Base-by-base conservation (phyloP, 2,888 invertebrate species). In the Caenorhabditis afra region DNA sequence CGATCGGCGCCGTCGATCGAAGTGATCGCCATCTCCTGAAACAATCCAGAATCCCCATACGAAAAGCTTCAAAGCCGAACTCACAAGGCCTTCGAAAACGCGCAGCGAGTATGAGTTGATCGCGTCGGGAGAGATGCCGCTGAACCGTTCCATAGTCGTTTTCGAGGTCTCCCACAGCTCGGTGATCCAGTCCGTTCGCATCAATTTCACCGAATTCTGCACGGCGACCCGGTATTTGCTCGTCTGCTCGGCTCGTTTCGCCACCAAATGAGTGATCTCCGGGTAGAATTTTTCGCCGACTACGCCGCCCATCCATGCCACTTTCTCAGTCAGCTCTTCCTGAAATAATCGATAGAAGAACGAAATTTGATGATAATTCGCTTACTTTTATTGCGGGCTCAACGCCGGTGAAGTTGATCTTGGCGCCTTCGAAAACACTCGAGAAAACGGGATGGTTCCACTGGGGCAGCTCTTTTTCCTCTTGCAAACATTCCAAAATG, bases 1-100 rank as follows among this genome's bases (percentile, higher is more conserved):
- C 87, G 80, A 41, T 86, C 85, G 8, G 74, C 59, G 4, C 67
- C 76, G 3, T 57, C 55, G 16, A 86, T 58, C 0, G 85, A 85
- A 3, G 87, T 83, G 12, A 86, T 61, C 0, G 85, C 79, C 41
- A 87, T 81, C 12, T 79, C 79, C 84, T 85, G 62, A n/a, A 71
- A 41, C 45, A 0, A 66, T 49, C 37, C 14, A 8, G 18, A 18
- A 1, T 45, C 7, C 35, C 3, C 7, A 41, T 12, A 23, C 11
- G 20, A 18, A n/a, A 55, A 53, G 35, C 22, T 55, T 41, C 22
- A 5, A 14, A 41, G n/a, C 11, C 8, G 3, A 16, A 41, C 68
- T 57, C 47, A 77, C 78, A 8, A 73, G 35, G 29, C 79, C 79
- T 12, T 68, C 61, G 35, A 79, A 79, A 22, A 65, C 55, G 39